Evolutionary conservation across 92 coral and sea anemone species (phyloP).

Genomic region (Epizoanthus ramosus): DNA sequence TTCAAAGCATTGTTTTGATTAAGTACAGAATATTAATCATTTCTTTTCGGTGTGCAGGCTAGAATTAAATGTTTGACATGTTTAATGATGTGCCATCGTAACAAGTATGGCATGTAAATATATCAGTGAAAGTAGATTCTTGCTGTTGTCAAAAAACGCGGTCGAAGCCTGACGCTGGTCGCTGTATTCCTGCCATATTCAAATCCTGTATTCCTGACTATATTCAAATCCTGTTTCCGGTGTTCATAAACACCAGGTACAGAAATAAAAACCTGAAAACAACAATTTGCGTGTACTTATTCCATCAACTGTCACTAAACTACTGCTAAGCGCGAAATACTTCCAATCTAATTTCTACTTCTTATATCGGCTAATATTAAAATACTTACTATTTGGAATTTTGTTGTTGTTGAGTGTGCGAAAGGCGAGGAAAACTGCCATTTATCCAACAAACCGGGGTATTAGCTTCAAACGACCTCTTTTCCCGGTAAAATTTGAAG

Average conservation of each 20-base stretch:
- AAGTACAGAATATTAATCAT: not conserved
- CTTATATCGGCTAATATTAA: not conserved
- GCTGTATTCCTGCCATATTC: not conserved
- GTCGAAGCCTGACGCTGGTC: no score
- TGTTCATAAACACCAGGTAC: not conserved
- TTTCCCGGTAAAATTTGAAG: not conserved
- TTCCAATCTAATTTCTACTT: no score
- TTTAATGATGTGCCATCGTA: not conserved
- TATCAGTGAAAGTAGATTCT: not conserved
- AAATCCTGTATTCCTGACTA: no score
- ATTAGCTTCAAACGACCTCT: not conserved
- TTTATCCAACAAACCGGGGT: constrained; percentile 12
- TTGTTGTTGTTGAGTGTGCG: constrained; percentile 36
- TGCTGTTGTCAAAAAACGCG: not conserved
- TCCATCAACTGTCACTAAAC: not conserved
- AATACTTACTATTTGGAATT: constrained; percentile 35
- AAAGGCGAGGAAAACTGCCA: constrained; percentile 42
- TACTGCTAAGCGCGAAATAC: not conserved
- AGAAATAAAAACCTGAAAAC: not conserved
- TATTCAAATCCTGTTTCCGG: not conserved
- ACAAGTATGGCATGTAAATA: not conserved
- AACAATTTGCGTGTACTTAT: not conserved
- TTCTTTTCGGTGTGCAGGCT: not conserved
- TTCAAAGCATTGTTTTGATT: not conserved
- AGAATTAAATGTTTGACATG: not conserved